These are phyloP conservation scores for Fopius arisanus DNA, from an alignment of 1,140 invertebrate species.

Conservation along the genomic window DNA sequence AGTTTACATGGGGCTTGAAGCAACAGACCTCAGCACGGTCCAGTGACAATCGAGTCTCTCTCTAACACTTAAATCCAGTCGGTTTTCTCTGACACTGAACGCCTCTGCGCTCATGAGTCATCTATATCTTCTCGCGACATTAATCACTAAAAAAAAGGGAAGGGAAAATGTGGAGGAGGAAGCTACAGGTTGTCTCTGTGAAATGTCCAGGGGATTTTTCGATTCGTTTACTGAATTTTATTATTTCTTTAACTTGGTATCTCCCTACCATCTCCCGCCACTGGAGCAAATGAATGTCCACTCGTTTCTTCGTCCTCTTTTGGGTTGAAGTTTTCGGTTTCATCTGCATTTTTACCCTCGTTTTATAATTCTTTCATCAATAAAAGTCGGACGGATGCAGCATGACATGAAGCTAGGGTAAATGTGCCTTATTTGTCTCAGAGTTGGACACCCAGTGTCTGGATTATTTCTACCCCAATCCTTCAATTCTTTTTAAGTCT, in stretches of 20 bases:
- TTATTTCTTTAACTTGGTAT: background rate
- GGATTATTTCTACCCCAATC: background rate
- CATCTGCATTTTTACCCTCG: background rate
- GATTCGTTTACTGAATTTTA: background rate
- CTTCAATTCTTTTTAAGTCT: too few relatives aligned
- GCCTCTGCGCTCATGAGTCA: background rate
- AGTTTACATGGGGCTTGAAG: background rate
- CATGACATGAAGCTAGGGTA: background rate
- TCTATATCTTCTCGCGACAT: constrained; percentile 23
- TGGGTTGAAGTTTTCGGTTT: background rate
- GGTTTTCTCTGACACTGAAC: background rate
- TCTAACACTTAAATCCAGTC: background rate
- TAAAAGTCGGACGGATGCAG: background rate
- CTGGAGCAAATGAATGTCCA: background rate
- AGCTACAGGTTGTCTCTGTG: background rate
- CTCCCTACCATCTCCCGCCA: too few relatives aligned
- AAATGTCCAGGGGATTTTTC: background rate
- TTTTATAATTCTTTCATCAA: background rate
- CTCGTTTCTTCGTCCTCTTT: background rate
- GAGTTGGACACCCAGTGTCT: background rate
- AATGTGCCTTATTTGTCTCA: background rate
- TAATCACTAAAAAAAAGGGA: constrained; percentile 20
- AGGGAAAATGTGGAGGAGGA: background rate
- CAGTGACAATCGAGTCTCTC: background rate
- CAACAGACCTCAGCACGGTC: background rate